Percentiles rank a stretch among this genome's conserved stretches.
phyloP scores from a whole-genome alignment of 2,797 vertebrate genomes.

The Sebastes nivosus region DNA sequence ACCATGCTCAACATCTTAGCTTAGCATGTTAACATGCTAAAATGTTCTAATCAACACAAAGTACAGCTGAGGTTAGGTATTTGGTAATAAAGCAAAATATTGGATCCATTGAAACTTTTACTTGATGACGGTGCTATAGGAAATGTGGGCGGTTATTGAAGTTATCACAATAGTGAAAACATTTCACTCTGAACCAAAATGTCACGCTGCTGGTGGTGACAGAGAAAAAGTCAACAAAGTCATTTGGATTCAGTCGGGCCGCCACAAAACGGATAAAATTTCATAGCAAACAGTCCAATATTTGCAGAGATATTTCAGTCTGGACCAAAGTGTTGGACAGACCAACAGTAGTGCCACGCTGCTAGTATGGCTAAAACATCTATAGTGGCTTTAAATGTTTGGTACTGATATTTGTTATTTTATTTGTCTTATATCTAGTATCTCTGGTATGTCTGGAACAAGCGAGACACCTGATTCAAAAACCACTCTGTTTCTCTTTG shows the following conservation, averaged over 20 bases:
- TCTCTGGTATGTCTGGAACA: conserved; percentile 41
- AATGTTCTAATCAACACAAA: no score
- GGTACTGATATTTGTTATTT: background rate
- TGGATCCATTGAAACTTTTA: no score
- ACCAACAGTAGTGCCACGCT: background rate
- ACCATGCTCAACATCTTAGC: background rate
- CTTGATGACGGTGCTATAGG: no score
- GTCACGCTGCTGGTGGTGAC: background rate
- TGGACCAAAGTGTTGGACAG: no score
- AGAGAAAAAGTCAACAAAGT: background rate
- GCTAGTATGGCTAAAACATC: background rate
- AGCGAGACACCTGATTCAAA: conserved; percentile 4
- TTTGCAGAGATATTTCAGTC: background rate
- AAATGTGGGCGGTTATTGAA: no score
- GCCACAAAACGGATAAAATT: background rate
- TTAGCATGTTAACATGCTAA: background rate
- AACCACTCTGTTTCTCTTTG: conserved; percentile 13
- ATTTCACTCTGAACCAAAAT: background rate
- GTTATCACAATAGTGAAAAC: background rate
- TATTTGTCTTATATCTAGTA: background rate
- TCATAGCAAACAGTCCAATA: no score
- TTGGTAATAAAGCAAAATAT: no score
- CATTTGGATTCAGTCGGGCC: background rate
- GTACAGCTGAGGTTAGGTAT: no score
- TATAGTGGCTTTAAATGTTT: background rate